Evolutionary conservation across 2,888 invertebrate genomes (phyloP).

Genomic region (Melanophora roralis): DNA sequence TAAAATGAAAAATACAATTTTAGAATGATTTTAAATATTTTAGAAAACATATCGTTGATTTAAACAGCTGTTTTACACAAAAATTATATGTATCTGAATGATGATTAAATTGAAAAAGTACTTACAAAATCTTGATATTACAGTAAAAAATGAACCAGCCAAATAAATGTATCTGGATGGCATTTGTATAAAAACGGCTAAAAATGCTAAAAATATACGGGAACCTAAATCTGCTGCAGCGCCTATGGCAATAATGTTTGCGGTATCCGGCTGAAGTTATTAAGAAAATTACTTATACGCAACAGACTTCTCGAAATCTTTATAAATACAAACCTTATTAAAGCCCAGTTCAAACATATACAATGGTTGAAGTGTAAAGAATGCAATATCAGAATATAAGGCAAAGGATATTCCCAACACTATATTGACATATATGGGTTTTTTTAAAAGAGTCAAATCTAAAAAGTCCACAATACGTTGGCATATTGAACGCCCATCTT

Average conservation of each 20-base stretch:
- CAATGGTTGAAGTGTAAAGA: conserved; percentile 84
- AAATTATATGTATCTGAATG: too few species aligned
- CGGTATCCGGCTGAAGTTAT: conserved; percentile 79
- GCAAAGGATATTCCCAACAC: conserved; percentile 83
- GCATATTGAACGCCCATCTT: conserved; percentile 66
- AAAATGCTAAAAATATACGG: conserved; percentile 80
- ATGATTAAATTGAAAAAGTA: conserved; percentile 48
- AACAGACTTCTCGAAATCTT: not conserved
- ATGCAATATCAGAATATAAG: conserved; percentile 84
- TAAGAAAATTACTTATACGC: not conserved
- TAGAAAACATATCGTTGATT: too few species aligned
- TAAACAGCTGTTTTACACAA: not conserved
- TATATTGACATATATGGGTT: conserved; percentile 83
- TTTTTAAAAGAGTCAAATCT: conserved; percentile 81
- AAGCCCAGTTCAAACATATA: conserved; percentile 75
- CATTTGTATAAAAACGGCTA: conserved; percentile 81
- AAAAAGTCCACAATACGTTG: conserved; percentile 80
- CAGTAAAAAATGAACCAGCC: conserved; percentile 82
- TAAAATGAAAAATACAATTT: too few species aligned
- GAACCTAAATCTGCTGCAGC: conserved; percentile 84
- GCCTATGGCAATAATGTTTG: conserved; percentile 83
- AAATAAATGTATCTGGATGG: conserved; percentile 83
- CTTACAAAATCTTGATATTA: conserved; percentile 83
- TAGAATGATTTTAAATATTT: too few species aligned
- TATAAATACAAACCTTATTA: conserved; percentile 68